A percentile compares a stretch with the other conserved stretches of the same genome.
These are phyloP conservation scores for Lithosia quadra DNA, from an alignment of 2,888 invertebrate species.

Conservation along the genomic window DNA sequence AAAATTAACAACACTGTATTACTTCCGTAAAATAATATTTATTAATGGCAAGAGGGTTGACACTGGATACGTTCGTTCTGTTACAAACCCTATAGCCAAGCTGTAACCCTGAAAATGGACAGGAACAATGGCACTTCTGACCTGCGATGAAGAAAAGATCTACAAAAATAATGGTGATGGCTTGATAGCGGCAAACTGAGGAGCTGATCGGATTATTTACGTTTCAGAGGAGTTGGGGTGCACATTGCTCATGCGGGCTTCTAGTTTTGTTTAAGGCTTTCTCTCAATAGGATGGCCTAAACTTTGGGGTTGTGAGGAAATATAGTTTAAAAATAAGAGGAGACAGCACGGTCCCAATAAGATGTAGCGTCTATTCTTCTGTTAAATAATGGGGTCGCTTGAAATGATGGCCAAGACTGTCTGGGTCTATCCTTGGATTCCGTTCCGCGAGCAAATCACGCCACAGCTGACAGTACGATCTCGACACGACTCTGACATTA, in stretches of 20 bases:
- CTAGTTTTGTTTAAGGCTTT: too few species aligned
- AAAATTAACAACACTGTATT: background rate
- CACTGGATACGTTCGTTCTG: background rate
- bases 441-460: background rate
- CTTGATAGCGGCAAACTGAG: background rate
- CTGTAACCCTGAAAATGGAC: too few species aligned
- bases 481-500: background rate
- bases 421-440: background rate
- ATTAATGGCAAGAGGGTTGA: background rate
- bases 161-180: background rate
- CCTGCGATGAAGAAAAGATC: background rate
- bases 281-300: too few species aligned
- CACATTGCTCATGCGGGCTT: too few species aligned
- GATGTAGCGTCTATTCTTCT: too few species aligned
- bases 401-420: background rate
- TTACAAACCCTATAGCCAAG: background rate
- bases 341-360: background rate
- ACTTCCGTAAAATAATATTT: background rate
- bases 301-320: too few species aligned
- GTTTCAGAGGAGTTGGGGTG: too few species aligned
- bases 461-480: too few species aligned
- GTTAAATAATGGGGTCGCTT: background rate
- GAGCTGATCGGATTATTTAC: background rate
- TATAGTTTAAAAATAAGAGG: too few species aligned
- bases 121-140: background rate